Conservation (phyloP, 2,113 vertebrate genomes). For the Toxotes chatareus region DNA sequence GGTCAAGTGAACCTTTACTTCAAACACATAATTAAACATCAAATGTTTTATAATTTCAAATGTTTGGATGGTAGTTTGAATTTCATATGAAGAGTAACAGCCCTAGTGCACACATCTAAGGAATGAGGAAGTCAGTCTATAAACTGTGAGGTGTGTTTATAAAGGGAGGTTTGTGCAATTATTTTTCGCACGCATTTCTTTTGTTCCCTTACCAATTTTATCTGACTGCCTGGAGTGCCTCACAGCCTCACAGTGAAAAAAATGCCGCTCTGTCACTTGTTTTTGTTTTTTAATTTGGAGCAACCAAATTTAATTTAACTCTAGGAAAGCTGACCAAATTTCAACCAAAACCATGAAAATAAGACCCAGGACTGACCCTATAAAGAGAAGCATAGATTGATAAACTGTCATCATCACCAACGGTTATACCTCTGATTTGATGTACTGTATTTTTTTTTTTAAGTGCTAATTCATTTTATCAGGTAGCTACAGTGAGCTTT, state of each 20-base stretch:
- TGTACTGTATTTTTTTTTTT: slow-evolving; percentile 2
- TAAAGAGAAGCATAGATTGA: not conserved
- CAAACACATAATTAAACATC: not conserved
- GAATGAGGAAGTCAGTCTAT: not conserved
- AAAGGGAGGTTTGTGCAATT: not conserved
- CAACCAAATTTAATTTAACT: not conserved
- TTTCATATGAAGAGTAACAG: not conserved
- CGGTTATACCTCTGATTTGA: slow-evolving; percentile 2
- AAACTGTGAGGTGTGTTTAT: not conserved
- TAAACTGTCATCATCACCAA: not conserved
- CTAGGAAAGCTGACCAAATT: not conserved
- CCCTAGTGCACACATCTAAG: not conserved
- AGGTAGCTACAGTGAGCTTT: slow-evolving; percentile 4
- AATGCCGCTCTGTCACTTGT: too few relatives aligned
- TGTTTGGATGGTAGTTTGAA: not conserved
- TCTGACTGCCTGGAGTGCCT: not conserved
- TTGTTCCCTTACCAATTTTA: not conserved
- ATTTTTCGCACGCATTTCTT: not conserved
- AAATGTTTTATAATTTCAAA: not conserved
- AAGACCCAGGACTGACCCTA: not conserved
- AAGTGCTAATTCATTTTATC: slow-evolving; percentile 6
- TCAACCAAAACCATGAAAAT: not conserved
- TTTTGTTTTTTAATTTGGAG: too few relatives aligned
- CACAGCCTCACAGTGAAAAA: not conserved
- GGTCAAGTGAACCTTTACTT: not conserved